Evolutionary conservation across 2,113 vertebrate genomes (phyloP), one percentile per base, ranked within the genome.

Genomic region (Chaenocephalus aceratus): DNA sequence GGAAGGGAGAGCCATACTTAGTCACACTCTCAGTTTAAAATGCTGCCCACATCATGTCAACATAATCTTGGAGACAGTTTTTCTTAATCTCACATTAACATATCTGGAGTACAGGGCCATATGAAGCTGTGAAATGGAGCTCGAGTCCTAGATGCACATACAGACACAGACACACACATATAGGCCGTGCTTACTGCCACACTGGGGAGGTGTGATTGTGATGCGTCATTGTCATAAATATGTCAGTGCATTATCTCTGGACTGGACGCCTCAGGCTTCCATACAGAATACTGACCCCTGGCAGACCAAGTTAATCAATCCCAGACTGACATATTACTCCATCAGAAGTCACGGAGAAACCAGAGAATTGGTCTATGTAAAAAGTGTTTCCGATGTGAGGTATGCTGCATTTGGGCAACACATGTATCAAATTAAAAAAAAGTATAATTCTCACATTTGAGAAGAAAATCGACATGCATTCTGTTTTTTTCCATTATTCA

Each of bases 71-170:
- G 78, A 82, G 75, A 78, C 66, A 86, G 64, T 86, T 84, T 75
- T 74, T 70, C 70, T 82, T 84, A 84, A 86, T 86, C 80, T 84
- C 30, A 76, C 68, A 92, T 91, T 86, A 88, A 59, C 75, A 86
- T 80, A 85, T 86, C 76, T 78, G 77, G 63, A 75, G 45, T 64
- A 60, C 10, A n/a, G 54, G 46, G 52, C 69, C 53, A 30, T 66
- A 58, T 36, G 34, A 75, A 72, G 71, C 67, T 67, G 54, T 66
- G 62, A 82, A 75, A 68, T 76, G 21, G 44, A 66, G 51, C 46
- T 11, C 21, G 23, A 75, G 61, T 51, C 48, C 49, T 15, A 61
- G 10, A 63, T 75, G 58, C 49, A 53, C 54, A 67, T 10, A 30
- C 41, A 44, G 16, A 41, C 49, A 60, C 16, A 46, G 3, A 68